Percentiles rank a stretch among this genome's conserved stretches.
phyloP scores from a whole-genome alignment of 2,888 invertebrate genomes.

The Phortica magna region DNA sequence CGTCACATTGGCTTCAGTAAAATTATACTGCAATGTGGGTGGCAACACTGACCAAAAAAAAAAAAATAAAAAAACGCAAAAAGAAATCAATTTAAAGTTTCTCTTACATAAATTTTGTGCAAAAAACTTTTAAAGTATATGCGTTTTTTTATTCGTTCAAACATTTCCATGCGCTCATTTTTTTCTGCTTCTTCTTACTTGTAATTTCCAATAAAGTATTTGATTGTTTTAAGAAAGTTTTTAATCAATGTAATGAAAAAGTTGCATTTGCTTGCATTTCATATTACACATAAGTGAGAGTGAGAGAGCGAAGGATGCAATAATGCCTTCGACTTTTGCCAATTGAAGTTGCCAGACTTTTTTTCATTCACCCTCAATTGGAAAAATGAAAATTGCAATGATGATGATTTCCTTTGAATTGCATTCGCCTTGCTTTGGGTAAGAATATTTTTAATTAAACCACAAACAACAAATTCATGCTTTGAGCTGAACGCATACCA shows the following conservation, averaged over 20 bases:
- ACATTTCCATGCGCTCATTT: not conserved
- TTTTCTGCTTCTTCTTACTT: not conserved
- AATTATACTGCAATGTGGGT: conserved; percentile 29
- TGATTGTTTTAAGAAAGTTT: conserved; percentile 53
- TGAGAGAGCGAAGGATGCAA: too few relatives aligned
- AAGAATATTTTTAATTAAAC: conserved; percentile 69
- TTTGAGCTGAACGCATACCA: not conserved
- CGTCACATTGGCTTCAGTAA: conserved; percentile 62
- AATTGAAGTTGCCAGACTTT: too few relatives aligned
- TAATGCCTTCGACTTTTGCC: too few relatives aligned
- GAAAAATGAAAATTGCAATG: too few relatives aligned
- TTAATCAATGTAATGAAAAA: conserved; percentile 33
- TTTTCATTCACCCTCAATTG: too few relatives aligned
- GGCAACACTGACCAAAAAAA: not conserved
- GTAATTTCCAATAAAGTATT: conserved; percentile 46
- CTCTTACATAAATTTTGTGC: conserved; percentile 62
- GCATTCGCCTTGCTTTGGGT: conserved; percentile 55
- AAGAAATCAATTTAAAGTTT: conserved; percentile 67
- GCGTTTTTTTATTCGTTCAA: not conserved
- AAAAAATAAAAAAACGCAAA: not conserved
- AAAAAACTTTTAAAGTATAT: conserved; percentile 48
- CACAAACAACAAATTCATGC: conserved; percentile 60
- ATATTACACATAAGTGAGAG: too few relatives aligned
- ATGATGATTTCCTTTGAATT: conserved; percentile 37
- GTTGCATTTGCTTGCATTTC: conserved; percentile 35